Conservation (phyloP, 2,113 vertebrate genomes). For the Cranoglanis bouderius region DNA sequence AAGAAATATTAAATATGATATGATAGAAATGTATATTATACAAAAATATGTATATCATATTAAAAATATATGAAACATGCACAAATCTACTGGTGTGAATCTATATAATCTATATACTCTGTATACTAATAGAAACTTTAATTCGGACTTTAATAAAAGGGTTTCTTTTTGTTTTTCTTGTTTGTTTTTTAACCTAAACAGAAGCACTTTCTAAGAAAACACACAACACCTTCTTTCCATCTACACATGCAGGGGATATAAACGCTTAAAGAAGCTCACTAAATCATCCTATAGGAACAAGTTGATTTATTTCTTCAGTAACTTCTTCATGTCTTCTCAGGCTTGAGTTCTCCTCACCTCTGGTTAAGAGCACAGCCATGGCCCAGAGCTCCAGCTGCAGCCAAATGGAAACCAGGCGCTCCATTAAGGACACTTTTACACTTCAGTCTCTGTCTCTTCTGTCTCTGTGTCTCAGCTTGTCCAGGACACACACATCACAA, state of each 20-base stretch:
- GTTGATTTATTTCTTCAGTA: not conserved
- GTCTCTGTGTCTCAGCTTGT: not conserved
- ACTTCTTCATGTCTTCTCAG: not conserved
- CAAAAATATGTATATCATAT: not conserved
- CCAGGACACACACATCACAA: constrained; percentile 4
- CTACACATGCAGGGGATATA: not conserved
- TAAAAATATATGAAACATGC: not conserved
- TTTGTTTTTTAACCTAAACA: not conserved
- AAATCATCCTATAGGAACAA: not conserved
- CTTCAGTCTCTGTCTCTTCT: not conserved
- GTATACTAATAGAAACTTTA: not conserved
- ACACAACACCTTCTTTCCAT: not conserved
- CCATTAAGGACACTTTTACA: constrained; percentile 68
- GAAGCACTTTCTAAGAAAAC: not conserved
- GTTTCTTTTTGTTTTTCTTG: not conserved
- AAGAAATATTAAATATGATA: not conserved
- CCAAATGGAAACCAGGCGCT: constrained; percentile 83
- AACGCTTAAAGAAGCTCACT: not conserved
- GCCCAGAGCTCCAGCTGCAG: constrained; percentile 85
- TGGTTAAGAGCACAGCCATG: constrained; percentile 82
- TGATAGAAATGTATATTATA: not conserved
- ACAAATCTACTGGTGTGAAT: not conserved
- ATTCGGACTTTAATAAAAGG: not conserved
- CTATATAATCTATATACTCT: not conserved
- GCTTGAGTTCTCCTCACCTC: constrained; percentile 68